Percentiles rank a stretch among this genome's conserved stretches.
phyloP scores from a whole-genome alignment of 53 echinoderm and acorn worm genomes.

The Paracentrotus lividus region DNA sequence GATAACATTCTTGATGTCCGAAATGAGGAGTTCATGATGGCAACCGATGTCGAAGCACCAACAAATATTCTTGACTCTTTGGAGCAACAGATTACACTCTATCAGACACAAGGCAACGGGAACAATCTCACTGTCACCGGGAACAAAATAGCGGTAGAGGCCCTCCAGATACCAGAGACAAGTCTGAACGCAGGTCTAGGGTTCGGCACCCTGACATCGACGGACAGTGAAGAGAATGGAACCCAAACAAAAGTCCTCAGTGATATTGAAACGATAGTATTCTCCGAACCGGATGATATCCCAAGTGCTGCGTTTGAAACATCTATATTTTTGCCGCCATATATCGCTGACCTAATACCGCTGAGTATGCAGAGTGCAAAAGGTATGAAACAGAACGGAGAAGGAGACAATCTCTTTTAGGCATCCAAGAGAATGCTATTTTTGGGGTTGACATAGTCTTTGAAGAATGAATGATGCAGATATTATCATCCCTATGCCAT shows the following conservation, averaged over 20 bases:
- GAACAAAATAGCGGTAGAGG: constrained; percentile 50
- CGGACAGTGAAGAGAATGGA: neutral
- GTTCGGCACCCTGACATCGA: constrained; percentile 58
- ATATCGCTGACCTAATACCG: constrained; percentile 38
- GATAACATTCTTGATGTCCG: constrained; percentile 65
- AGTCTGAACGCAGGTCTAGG: constrained; percentile 69
- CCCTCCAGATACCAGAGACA: constrained; percentile 52
- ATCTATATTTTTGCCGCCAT: constrained; percentile 67
- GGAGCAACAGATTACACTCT: constrained; percentile 67
- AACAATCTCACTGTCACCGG: constrained; percentile 70
- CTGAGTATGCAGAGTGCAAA: neutral
- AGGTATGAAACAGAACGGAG: constrained; percentile 35
- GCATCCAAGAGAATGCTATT: too few relatives aligned
- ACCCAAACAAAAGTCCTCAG: neutral
- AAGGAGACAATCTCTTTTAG: too few relatives aligned
- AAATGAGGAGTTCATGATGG: constrained; percentile 11
- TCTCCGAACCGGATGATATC: constrained; percentile 52
- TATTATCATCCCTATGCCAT: too few relatives aligned
- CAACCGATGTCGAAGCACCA: constrained; percentile 48
- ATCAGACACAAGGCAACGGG: constrained; percentile 18
- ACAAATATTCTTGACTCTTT: constrained; percentile 63
- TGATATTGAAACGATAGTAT: constrained; percentile 65
- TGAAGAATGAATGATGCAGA: neutral
- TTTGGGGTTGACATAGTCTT: too few relatives aligned
- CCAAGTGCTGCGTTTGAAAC: constrained; percentile 64